Percentiles rank a stretch among this genome's conserved stretches.
phyloP scores from a whole-genome alignment of 2,888 invertebrate genomes.

The Pinctada fucata region DNA sequence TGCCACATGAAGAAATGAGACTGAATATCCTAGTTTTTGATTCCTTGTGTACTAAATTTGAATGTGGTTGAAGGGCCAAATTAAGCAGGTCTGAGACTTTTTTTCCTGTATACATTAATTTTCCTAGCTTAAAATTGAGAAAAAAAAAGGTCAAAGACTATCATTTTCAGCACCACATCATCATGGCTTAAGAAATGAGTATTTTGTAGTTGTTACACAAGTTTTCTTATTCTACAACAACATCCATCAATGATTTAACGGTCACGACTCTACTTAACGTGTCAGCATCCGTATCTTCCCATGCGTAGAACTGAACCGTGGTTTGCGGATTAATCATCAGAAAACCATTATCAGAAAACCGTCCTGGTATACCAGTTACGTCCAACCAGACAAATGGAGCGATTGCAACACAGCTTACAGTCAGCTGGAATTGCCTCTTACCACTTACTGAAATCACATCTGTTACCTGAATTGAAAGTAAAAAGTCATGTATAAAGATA shows the following conservation, averaged over 20 bases:
- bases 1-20: too few species aligned
- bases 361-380: conserved; percentile 78
- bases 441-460: conserved; percentile 45
- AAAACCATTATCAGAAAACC: conserved; percentile 88
- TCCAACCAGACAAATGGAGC: conserved; percentile 76
- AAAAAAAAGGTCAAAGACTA: too few species aligned
- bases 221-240: conserved; percentile 14
- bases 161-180: too few species aligned
- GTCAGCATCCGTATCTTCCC: conserved; percentile 47
- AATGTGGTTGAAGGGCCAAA: too few species aligned
- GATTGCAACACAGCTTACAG: conserved; percentile 58
- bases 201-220: too few species aligned
- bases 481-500: background rate
- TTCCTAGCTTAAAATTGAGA: too few species aligned
- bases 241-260: conserved; percentile 60
- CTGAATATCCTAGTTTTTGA: too few species aligned
- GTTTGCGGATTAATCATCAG: conserved; percentile 69
- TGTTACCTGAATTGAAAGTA: conserved; percentile 50
- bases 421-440: conserved; percentile 51
- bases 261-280: conserved; percentile 47
- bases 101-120: too few species aligned
- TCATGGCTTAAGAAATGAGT: too few species aligned
- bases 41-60: too few species aligned
- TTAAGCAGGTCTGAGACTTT: too few species aligned
- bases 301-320: conserved; percentile 58